Evolutionary conservation across 1,140 invertebrate genomes (phyloP).

Genomic region (Caenorhabditis briggsae): DNA sequence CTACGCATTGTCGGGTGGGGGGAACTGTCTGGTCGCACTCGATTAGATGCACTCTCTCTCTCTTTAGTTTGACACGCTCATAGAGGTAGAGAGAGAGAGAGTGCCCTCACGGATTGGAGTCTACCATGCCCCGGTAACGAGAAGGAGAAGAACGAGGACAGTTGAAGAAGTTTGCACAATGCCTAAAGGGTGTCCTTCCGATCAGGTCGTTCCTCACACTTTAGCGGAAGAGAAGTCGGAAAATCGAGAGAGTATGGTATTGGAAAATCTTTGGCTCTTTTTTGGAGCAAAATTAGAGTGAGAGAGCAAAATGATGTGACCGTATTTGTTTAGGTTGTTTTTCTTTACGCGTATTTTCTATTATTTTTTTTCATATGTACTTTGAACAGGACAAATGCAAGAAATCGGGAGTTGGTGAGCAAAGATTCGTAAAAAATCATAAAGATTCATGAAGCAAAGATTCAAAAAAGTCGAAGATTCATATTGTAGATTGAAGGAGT

Average conservation of each 20-base stretch:
- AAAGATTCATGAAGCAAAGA: background rate
- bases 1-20: conserved; percentile 31
- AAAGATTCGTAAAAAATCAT: background rate
- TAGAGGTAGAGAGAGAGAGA: background rate
- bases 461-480: too few species aligned
- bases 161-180: conserved; percentile 51
- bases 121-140: conserved; percentile 43
- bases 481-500: too few species aligned
- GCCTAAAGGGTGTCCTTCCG: conserved; percentile 45
- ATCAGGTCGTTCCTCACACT: conserved; percentile 24
- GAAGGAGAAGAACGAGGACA: background rate
- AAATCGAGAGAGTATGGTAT: conserved; percentile 8
- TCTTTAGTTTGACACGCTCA: conserved; percentile 30
- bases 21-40: conserved; percentile 8
- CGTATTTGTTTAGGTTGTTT: conserved; percentile 19
- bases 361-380: background rate
- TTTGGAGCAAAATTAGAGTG: background rate
- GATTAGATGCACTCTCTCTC: conserved; percentile 4
- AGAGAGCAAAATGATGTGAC: background rate
- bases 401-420: background rate
- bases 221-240: background rate
- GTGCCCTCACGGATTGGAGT: conserved; percentile 27
- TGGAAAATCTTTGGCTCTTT: conserved; percentile 22
- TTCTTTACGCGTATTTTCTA: background rate
- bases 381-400: background rate